Base-by-base conservation (phyloP, 2,888 invertebrate genomes). In the Mimas tiliae region DNA sequence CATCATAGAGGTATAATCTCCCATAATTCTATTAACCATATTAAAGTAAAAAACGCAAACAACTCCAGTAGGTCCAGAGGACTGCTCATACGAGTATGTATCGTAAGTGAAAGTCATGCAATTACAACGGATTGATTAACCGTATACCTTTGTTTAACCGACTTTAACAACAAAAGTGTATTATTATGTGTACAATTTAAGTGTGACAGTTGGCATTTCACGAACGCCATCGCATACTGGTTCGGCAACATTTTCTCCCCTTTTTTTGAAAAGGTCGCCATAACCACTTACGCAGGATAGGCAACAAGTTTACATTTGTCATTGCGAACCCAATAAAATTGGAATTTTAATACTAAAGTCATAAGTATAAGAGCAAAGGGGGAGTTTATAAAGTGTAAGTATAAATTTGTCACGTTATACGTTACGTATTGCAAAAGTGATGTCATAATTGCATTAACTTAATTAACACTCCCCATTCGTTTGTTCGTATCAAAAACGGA, bases 191-290 rank as follows among this genome's bases (percentile, higher is more conserved):
- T 68, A 75, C 70, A 67, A 73, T 71, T 71, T 72, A 69, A 73
- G 68, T 70, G 65, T 79, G 87, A 82, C 88, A 85, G 85, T 77
- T 89, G 89, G 82, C 88, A 87, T 89, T 88, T 89, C 87, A 87
- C 86, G 87, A 85, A 82, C 74, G 70, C 69, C 72, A 68, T 70
- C 71, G 73, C 68, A 69, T 69, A 75, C 74, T 81, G 70, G 79
- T 76, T 73, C 34, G 68, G 76, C 80, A 77, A 78, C 80, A 80
- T 81, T 86, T 86, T 85, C 85, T 82, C 72, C 75, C 76, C 67
- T 71, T 69, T 75, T 58, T 77, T 82, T 82, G 79, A 81, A 87
- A 89, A 89, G 89, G 89, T 87, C 84, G 81, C 69, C 72, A 67
- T 78, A 70, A 71, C 74, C 74, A 80, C 74, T 80, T 79, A 78